Percentiles rank a stretch among this genome's conserved stretches.
These are phyloP conservation scores for Orthonevra nobilis DNA, from an alignment of 2,888 invertebrate species.

Conservation along the genomic window DNA sequence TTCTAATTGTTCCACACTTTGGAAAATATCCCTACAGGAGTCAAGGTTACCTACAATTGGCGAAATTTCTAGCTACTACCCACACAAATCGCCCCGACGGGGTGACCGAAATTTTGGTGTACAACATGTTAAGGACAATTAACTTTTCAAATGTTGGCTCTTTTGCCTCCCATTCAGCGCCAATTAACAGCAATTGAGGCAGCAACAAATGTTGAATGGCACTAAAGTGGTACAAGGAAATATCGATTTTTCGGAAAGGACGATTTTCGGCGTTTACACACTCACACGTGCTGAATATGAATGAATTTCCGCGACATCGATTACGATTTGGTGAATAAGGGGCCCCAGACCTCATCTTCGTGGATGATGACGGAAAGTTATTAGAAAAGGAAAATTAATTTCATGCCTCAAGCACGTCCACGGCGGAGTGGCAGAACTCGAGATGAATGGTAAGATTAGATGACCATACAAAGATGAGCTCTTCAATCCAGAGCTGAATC, in stretches of 20 bases:
- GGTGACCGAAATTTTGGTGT: neutral
- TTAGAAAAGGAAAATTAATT: conserved; percentile 35
- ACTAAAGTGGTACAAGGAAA: conserved; percentile 13
- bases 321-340: conserved; percentile 48
- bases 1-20: no score
- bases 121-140: conserved; percentile 13
- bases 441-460: conserved; percentile 15
- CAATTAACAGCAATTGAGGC: conserved; percentile 45
- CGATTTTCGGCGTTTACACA: conserved; percentile 24
- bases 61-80: no score
- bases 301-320: conserved; percentile 53
- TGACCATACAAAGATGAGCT: conserved; percentile 21
- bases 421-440: neutral
- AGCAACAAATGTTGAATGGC: conserved; percentile 29
- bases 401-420: conserved; percentile 43
- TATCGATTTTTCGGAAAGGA: conserved; percentile 39
- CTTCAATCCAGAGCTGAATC: conserved; percentile 5
- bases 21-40: no score
- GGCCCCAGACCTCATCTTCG: no score
- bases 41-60: no score
- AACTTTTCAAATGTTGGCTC: no score
- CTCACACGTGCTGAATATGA: conserved; percentile 35
- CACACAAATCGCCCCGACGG: no score
- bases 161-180: conserved; percentile 1
- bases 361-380: conserved; percentile 18